A percentile compares a stretch with the other conserved stretches of the same genome.
These are phyloP conservation scores for Pachycephala philippinensis DNA, from an alignment of 2,113 vertebrate genomes.

Conservation along the genomic window DNA sequence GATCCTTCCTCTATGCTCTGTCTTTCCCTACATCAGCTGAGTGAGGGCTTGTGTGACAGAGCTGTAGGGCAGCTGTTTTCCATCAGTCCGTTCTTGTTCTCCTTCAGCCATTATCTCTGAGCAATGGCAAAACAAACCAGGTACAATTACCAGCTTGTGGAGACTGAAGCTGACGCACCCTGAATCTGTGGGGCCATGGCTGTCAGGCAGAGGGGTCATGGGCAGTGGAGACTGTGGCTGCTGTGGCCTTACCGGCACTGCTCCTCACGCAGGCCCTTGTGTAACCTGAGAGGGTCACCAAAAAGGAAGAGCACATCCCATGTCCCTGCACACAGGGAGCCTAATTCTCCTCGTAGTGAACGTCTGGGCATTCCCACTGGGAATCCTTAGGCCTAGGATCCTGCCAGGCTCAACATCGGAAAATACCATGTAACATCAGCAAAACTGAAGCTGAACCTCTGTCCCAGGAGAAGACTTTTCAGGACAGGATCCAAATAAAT, in stretches of 20 bases:
- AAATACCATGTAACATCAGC: background rate
- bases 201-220: background rate
- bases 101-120: background rate
- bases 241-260: fast-evolving
- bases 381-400: background rate
- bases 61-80: background rate
- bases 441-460: background rate
- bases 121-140: background rate
- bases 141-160: background rate
- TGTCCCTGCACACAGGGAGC: background rate
- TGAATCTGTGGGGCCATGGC: fast-evolving
- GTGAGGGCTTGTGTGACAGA: background rate
- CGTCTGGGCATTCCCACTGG: background rate
- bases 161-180: fast-evolving
- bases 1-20: background rate
- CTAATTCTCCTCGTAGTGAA: background rate
- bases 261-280: background rate
- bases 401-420: background rate
- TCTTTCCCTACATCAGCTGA: background rate
- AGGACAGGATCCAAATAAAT: background rate
- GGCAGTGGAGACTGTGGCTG: fast-evolving
- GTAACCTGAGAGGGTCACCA: background rate
- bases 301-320: background rate
- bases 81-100: background rate
- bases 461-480: background rate